phyloP scores from a whole-genome alignment of 2,797 vertebrate genomes.

The Halcyon badia region DNA sequence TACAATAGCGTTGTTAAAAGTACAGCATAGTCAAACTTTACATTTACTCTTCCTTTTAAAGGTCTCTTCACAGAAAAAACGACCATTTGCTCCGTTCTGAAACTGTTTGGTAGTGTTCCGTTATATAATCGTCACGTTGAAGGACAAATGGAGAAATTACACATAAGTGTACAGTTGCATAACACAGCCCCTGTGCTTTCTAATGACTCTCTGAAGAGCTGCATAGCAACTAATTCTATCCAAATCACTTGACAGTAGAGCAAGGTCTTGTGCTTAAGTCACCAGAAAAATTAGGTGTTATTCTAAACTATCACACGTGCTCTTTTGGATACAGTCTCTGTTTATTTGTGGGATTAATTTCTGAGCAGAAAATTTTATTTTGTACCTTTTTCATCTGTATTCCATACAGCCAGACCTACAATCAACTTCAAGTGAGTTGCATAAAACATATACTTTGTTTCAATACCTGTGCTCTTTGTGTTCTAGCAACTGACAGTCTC shows the following conservation, averaged over 20 bases:
- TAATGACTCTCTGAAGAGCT: constrained; percentile 1
- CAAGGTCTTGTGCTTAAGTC: neutral
- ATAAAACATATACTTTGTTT: neutral
- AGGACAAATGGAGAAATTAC: constrained; percentile 31
- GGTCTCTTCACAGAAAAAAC: neutral
- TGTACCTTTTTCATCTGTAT: neutral
- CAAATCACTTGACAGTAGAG: neutral
- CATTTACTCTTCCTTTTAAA: neutral
- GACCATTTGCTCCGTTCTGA: neutral
- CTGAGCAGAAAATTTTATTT: neutral
- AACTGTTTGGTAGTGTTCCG: neutral
- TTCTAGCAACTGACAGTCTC: constrained; percentile 96
- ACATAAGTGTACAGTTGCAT: neutral
- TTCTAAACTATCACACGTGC: neutral
- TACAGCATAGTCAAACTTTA: neutral
- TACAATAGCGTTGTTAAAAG: neutral
- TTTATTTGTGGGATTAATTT: neutral
- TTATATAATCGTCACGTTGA: constrained; percentile 46
- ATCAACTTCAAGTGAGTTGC: neutral
- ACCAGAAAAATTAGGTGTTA: neutral
- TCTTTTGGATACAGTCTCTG: neutral
- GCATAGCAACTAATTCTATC: constrained; percentile 14
- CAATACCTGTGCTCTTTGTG: constrained; percentile 98
- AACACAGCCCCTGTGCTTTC: constrained; percentile 11
- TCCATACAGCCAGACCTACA: neutral